Evolutionary conservation across 2,797 vertebrate species (phyloP).

Genomic region (Antrozous pallidus): DNA sequence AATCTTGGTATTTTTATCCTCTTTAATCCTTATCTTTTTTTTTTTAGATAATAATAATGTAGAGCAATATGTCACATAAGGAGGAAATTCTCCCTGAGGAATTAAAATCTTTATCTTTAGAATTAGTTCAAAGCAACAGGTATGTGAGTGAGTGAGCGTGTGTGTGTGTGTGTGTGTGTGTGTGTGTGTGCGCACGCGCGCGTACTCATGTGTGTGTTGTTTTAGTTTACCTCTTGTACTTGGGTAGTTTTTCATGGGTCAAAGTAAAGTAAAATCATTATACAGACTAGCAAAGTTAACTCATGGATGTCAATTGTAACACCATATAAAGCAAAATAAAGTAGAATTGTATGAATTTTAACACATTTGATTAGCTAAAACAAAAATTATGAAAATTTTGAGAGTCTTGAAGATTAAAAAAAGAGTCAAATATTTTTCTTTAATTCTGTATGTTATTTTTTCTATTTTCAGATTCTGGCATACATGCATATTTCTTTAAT

Average conservation of each 20-base stretch:
- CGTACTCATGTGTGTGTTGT: neutral
- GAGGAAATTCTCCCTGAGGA: neutral
- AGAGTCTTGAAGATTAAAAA: neutral
- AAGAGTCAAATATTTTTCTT: fast-evolving
- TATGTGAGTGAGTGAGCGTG: too few relatives aligned
- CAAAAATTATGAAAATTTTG: neutral
- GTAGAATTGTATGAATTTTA: neutral
- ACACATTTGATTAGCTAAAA: neutral
- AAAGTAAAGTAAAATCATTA: neutral
- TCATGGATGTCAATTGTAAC: neutral
- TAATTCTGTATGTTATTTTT: neutral
- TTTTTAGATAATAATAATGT: neutral
- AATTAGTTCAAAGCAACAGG: neutral
- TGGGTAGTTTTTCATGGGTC: neutral
- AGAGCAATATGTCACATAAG: neutral
- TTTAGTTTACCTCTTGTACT: neutral
- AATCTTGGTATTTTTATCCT: neutral
- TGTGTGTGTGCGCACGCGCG: neutral
- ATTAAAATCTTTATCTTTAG: neutral
- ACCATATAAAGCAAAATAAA: neutral
- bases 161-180: neutral
- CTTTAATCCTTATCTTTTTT: neutral
- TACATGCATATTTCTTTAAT: neutral
- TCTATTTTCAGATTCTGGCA: neutral
- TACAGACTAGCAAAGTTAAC: neutral